These are phyloP conservation scores for Scalopus aquaticus DNA, from an alignment of 2,113 vertebrate species.

Conservation along the genomic window DNA sequence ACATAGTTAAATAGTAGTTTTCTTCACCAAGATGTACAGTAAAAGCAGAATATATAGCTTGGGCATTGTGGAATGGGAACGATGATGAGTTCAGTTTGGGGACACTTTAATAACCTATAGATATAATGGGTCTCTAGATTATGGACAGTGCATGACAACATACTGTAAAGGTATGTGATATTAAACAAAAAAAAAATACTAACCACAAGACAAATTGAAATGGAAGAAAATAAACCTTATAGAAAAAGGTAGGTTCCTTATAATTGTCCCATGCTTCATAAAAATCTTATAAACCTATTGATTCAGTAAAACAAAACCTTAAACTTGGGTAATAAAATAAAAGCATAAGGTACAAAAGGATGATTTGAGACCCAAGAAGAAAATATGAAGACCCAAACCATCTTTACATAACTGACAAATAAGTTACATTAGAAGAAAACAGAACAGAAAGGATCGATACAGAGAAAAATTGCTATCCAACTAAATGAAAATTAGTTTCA, in stretches of 20 bases:
- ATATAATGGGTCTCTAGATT: background rate
- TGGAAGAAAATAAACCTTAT: background rate
- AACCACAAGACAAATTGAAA: background rate
- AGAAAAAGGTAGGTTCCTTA: background rate
- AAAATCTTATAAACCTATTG: background rate
- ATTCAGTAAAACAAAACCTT: background rate
- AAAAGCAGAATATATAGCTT: background rate
- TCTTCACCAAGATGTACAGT: background rate
- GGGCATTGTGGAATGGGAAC: background rate
- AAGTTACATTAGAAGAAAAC: background rate
- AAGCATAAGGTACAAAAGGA: background rate
- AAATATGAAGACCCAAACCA: background rate
- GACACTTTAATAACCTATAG: background rate
- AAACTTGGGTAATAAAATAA: background rate
- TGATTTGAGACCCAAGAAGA: background rate
- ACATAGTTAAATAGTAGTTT: background rate
- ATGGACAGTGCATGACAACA: background rate
- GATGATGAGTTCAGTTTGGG: background rate
- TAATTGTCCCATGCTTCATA: background rate
- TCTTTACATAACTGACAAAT: background rate
- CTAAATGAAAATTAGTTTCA: constrained; percentile 2
- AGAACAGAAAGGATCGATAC: background rate
- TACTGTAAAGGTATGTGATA: background rate
- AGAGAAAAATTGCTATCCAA: background rate
- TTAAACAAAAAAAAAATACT: background rate